Conservation (phyloP, 2,113 vertebrate species). For the Festucalex cinctus region DNA sequence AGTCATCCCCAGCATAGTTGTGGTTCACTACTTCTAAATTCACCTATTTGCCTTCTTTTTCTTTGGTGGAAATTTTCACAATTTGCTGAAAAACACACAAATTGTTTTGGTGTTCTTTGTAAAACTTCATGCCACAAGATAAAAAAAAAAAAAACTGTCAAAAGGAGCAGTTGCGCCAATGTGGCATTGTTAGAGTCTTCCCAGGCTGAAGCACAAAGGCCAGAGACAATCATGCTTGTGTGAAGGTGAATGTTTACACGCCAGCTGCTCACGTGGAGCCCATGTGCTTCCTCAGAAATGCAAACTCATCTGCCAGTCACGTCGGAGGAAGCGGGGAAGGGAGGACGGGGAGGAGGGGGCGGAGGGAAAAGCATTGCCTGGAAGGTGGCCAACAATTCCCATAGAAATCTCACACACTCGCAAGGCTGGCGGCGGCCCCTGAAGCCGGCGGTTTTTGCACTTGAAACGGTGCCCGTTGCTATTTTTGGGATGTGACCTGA, state of each 20-base stretch:
- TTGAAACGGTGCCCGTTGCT: constrained; percentile 93
- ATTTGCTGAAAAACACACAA: background rate
- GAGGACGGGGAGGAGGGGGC: background rate
- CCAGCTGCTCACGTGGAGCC: constrained; percentile 81
- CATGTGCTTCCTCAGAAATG: constrained; percentile 83
- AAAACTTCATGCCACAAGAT: background rate
- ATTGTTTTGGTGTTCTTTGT: background rate
- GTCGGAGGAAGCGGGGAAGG: constrained; percentile 70
- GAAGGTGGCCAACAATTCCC: constrained; percentile 90
- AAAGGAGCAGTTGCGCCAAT: constrained; percentile 39
- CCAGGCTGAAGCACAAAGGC: constrained; percentile 55
- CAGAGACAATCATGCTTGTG: constrained; percentile 44
- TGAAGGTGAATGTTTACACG: constrained; percentile 73
- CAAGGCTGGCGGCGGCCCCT: constrained; percentile 86
- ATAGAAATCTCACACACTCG: constrained; percentile 91
- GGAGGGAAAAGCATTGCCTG: constrained; percentile 68
- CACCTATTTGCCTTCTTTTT: too few species aligned
- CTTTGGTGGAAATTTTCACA: too few species aligned
- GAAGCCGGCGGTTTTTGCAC: constrained; percentile 88
- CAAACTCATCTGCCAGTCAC: constrained; percentile 90
- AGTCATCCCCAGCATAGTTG: too few species aligned
- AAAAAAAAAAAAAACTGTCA: background rate
- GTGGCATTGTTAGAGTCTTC: constrained; percentile 53
- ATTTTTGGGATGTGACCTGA: constrained; percentile 95
- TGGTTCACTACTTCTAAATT: too few species aligned